Evolutionary conservation across 2,113 vertebrate species (phyloP).

Genomic region (Scatophagus argus): DNA sequence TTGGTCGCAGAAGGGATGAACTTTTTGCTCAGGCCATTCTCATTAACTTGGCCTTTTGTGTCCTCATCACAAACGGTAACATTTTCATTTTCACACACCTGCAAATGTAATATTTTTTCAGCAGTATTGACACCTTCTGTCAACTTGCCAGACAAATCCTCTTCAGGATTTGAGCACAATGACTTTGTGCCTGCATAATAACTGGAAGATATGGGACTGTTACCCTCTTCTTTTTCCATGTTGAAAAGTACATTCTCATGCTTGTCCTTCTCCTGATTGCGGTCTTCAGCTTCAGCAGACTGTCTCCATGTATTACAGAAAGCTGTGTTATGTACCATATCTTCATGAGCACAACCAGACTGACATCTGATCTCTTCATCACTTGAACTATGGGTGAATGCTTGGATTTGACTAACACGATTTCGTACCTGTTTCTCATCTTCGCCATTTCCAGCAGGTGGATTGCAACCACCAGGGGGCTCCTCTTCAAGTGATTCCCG

Average conservation of each 20-base stretch:
- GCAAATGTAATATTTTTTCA: constrained; percentile 44
- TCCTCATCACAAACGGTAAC: constrained; percentile 30
- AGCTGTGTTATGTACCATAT: not conserved
- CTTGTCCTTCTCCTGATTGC: constrained; percentile 39
- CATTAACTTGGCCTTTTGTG: constrained; percentile 61
- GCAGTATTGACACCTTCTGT: constrained; percentile 30
- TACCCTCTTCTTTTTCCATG: constrained; percentile 17
- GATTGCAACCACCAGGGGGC: constrained; percentile 18
- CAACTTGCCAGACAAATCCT: constrained; percentile 31
- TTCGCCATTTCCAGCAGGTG: constrained; percentile 31
- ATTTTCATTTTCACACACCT: constrained; percentile 54
- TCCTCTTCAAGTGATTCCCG: constrained; percentile 55
- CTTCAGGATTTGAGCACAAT: constrained; percentile 30
- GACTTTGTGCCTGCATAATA: constrained; percentile 53
- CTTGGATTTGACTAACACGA: constrained; percentile 38
- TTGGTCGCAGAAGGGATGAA: constrained; percentile 14
- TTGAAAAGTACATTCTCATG: constrained; percentile 43
- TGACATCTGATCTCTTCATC: constrained; percentile 51
- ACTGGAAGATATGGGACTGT: constrained; percentile 31
- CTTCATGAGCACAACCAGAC: constrained; percentile 46
- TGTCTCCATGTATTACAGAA: constrained; percentile 30
- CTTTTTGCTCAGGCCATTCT: constrained; percentile 30
- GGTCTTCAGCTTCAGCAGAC: constrained; percentile 42
- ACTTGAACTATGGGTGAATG: constrained; percentile 16
- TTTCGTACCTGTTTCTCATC: constrained; percentile 46